Percentiles rank a stretch among this genome's conserved stretches.
Evolutionary conservation across 2,113 vertebrate genomes (phyloP).

Genomic region (Bothrops jararaca): DNA sequence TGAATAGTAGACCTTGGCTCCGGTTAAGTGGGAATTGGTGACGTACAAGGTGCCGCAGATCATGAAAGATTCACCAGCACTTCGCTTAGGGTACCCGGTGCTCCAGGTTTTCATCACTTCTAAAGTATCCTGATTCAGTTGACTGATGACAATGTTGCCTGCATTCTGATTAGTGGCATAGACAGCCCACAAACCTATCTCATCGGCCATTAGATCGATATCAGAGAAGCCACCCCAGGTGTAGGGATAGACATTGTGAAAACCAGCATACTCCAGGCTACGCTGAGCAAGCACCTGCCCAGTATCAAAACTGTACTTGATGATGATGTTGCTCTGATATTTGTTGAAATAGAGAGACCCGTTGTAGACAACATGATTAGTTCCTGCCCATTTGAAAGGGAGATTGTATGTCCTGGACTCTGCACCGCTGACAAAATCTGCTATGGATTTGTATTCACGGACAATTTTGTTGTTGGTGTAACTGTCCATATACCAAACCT

Average conservation of each 20-base stretch:
- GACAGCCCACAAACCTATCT: constrained; percentile 93
- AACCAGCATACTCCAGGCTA: constrained; percentile 92
- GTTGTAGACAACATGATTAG: constrained; percentile 96
- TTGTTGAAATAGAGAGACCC: constrained; percentile 98
- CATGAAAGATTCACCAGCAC: constrained; percentile 97
- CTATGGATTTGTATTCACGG: constrained; percentile 89
- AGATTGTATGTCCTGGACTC: constrained; percentile 96
- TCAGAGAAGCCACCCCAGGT: constrained; percentile 98
- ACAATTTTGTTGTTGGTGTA: constrained; percentile 98
- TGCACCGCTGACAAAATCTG: constrained; percentile 87
- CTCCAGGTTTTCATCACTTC: constrained; percentile 93
- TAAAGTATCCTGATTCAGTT: constrained; percentile 87
- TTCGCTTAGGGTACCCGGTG: constrained; percentile 96
- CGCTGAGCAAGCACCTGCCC: constrained; percentile 89
- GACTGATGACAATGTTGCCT: constrained; percentile 94
- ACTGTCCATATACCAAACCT: constrained; percentile 99
- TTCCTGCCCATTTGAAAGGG: constrained; percentile 97
- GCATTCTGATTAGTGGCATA: constrained; percentile 98
- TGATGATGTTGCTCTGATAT: constrained; percentile 97
- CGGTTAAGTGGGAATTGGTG: constrained; percentile 95
- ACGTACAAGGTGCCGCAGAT: constrained; percentile 97
- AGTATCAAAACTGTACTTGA: constrained; percentile 93
- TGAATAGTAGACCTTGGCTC: constrained; percentile 97
- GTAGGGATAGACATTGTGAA: constrained; percentile 97
- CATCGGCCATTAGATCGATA: constrained; percentile 97